Evolutionary conservation across 2,797 vertebrate genomes (phyloP).

Genomic region (Chrosomus eos): DNA sequence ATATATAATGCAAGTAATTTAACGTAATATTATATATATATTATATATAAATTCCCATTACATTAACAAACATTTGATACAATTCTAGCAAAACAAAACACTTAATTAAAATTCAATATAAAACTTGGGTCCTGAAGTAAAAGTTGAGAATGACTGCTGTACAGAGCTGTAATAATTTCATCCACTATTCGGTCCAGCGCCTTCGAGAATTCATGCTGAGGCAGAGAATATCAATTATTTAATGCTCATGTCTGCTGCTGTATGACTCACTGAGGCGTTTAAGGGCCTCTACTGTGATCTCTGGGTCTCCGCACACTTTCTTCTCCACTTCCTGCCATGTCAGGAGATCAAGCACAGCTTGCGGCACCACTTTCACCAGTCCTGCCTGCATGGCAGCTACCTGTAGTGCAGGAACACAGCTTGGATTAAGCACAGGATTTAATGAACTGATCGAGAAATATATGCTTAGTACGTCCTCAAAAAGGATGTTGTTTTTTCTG

Average conservation of each 20-base stretch:
- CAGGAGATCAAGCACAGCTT: slow-evolving; percentile 94
- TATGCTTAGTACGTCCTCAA: not conserved
- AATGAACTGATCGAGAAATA: not conserved
- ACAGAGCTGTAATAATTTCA: not conserved
- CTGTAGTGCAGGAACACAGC: slow-evolving; percentile 65
- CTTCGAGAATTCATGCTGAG: not conserved
- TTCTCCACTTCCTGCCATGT: slow-evolving; percentile 98
- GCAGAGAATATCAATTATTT: slow-evolving; percentile 1
- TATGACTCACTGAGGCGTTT: slow-evolving; percentile 94
- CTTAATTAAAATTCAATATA: not conserved
- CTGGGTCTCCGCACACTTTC: slow-evolving; percentile 96
- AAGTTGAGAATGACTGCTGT: not conserved
- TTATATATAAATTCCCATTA: not conserved
- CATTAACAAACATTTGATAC: not conserved
- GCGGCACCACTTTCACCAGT: slow-evolving; percentile 95
- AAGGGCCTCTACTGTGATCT: slow-evolving; percentile 94
- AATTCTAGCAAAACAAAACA: not conserved
- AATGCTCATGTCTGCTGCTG: slow-evolving; percentile 3
- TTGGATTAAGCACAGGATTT: slow-evolving; percentile 10
- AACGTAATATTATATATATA: not conserved
- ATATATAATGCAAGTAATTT: not conserved
- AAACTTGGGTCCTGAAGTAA: not conserved
- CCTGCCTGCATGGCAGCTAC: slow-evolving; percentile 92
- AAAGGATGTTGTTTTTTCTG: not conserved
- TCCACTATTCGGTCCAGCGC: not conserved